phyloP scores from a whole-genome alignment of 2,113 vertebrate genomes.

The Stictonetta naevosa region DNA sequence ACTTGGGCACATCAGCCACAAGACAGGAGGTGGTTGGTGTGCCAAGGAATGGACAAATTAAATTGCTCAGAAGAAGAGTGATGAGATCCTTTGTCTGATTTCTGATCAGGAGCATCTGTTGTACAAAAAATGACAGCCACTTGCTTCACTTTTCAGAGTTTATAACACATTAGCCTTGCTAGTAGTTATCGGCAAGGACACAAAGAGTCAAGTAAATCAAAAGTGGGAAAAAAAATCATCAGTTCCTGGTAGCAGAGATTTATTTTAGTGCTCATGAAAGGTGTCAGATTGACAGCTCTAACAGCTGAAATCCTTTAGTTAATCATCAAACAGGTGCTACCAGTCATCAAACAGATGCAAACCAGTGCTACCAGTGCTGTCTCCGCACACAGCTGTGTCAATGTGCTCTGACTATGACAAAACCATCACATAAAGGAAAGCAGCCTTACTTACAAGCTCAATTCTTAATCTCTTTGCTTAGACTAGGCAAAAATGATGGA shows the following conservation, averaged over 20 bases:
- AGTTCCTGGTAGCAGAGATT: neutral
- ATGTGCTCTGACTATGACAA: neutral
- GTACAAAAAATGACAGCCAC: constrained; percentile 19
- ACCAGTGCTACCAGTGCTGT: neutral
- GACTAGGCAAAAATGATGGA: neutral
- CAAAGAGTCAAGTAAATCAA: constrained; percentile 33
- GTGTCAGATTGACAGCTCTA: constrained; percentile 34
- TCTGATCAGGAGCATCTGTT: constrained; percentile 60
- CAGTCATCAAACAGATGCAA: neutral
- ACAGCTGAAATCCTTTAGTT: neutral
- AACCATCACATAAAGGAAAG: neutral
- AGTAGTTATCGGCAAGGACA: constrained; percentile 18
- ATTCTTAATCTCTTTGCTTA: neutral
- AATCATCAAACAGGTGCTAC: constrained; percentile 26
- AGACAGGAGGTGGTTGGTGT: neutral
- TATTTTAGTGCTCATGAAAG: constrained; percentile 41
- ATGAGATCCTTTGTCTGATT: constrained; percentile 51
- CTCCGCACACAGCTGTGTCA: neutral
- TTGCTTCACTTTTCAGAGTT: constrained; percentile 27
- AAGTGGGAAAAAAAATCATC: neutral
- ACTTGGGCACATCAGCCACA: constrained; percentile 5
- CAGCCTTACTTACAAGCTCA: neutral
- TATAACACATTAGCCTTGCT: neutral
- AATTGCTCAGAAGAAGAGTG: constrained; percentile 14
- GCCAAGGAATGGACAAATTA: constrained; percentile 24